Evolutionary conservation across 2,888 invertebrate species (phyloP).

Genomic region (Napeogenes inachia): DNA sequence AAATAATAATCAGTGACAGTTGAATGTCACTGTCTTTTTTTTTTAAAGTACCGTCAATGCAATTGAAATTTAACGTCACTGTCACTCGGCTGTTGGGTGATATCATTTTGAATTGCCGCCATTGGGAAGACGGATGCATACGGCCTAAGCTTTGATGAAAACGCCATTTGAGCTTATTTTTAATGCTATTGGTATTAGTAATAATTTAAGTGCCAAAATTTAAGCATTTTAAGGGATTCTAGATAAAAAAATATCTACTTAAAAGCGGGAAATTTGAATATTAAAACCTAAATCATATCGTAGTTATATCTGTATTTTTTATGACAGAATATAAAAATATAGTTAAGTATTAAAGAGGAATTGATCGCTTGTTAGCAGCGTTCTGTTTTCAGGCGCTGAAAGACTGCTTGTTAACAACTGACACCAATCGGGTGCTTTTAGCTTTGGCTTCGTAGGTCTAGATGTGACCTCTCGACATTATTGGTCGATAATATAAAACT

Average conservation of each 20-base stretch:
- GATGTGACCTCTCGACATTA: too few relatives aligned
- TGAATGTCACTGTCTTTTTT: neutral
- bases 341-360: conserved; percentile 25
- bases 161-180: conserved; percentile 24
- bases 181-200: conserved; percentile 13
- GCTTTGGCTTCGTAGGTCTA: conserved; percentile 1
- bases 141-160: conserved; percentile 3
- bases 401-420: conserved; percentile 31
- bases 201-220: conserved; percentile 25
- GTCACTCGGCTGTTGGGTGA: conserved; percentile 2
- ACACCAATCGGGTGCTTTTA: conserved; percentile 27
- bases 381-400: conserved; percentile 25
- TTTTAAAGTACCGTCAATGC: neutral
- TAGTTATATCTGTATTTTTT: conserved; percentile 6
- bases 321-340: conserved; percentile 9
- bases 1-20: neutral
- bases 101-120: neutral
- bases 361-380: conserved; percentile 25
- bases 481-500: neutral
- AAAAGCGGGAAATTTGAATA: conserved; percentile 4
- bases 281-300: conserved; percentile 3
- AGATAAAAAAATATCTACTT: conserved; percentile 5
- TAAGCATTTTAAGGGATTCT: conserved; percentile 16
- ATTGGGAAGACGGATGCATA: neutral
- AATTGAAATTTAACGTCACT: conserved; percentile 7